Evolutionary conservation across 2,888 invertebrate species (phyloP), one percentile per base, ranked within the genome.

Genomic region (Eremobia ochroleuca): DNA sequence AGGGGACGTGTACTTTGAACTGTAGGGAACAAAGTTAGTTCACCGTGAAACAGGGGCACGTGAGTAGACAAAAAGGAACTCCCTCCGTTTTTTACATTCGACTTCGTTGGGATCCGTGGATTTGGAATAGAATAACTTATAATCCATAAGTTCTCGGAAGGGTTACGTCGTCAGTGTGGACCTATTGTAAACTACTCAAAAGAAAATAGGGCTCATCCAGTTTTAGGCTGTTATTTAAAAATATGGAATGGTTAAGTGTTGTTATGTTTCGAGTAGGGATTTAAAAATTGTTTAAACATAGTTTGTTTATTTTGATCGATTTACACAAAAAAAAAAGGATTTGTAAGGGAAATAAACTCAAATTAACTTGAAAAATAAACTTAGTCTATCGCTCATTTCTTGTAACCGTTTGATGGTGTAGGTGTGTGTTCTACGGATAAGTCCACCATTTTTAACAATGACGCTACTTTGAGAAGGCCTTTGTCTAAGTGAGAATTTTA

Each of bases 41-140:
- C 79, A 71, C 85, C 87, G 85, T 87, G 82, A 86, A 85, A 87
- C 82, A 82, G 82, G 65, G 55, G 82, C 81, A 91, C 92, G 92
- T 92, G 92, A 92, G 92, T 87, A 88, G 89, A 86, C 88, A 86
- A 86, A 85, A 85, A 85, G 87, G 85, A 88, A 83, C 85, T 85
- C 78, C 52, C 58, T 65, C 69, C 81, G 72, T 83, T 89, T 91
- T 89, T 82, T 43, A 85, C 83, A 84, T 87, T 86, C 77, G 81
- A 83, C 83, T 86, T 84, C 78, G 64, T 64, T 71, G 61, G 70
- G 62, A 79, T 79, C 66, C 75, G 46, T 55, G 71, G 68, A 75
- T 80, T 82, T 79, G 82, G 87, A 84, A 76, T 68, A 75, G 77
- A 86, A 86, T 86, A 83, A 62, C 67, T 83, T 80, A 72, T 85